These are phyloP conservation scores for Cyrtonyx montezumae DNA, from an alignment of 2,113 vertebrate species.

Conservation along the genomic window DNA sequence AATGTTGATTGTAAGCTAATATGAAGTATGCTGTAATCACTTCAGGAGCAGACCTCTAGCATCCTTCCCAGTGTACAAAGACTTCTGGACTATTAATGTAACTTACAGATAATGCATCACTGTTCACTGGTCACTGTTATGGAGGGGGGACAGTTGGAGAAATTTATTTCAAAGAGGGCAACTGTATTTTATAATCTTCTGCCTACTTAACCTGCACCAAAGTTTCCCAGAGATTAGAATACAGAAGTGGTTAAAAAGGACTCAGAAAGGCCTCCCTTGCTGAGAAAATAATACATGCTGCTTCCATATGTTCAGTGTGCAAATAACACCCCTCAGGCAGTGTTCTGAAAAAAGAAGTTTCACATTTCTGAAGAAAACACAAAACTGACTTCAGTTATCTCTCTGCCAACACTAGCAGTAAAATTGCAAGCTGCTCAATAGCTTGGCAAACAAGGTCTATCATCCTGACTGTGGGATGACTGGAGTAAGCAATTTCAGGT, in stretches of 20 bases:
- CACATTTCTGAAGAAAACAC: neutral
- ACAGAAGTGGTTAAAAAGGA: neutral
- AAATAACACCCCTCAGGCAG: conserved; percentile 8
- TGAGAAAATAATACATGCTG: neutral
- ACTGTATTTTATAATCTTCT: neutral
- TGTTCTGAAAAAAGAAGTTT: neutral
- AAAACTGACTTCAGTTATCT: neutral
- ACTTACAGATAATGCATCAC: neutral
- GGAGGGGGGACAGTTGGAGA: neutral
- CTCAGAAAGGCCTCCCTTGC: neutral
- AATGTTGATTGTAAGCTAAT: neutral
- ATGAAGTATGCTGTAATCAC: neutral
- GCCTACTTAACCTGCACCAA: neutral
- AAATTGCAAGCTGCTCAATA: conserved; percentile 7
- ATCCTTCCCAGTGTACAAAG: neutral
- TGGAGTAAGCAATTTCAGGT: conserved; percentile 25
- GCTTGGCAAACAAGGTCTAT: neutral
- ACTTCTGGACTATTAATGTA: neutral
- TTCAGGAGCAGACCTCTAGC: neutral
- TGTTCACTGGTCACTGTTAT: neutral
- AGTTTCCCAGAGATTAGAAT: neutral
- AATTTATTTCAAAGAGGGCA: neutral
- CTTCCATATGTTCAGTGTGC: neutral
- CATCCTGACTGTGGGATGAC: conserved; percentile 4
- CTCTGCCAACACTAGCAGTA: neutral